Evolutionary conservation across 2,888 invertebrate species (phyloP), one percentile per base, ranked within the genome.

Genomic region (Calliopum simillimum): DNA sequence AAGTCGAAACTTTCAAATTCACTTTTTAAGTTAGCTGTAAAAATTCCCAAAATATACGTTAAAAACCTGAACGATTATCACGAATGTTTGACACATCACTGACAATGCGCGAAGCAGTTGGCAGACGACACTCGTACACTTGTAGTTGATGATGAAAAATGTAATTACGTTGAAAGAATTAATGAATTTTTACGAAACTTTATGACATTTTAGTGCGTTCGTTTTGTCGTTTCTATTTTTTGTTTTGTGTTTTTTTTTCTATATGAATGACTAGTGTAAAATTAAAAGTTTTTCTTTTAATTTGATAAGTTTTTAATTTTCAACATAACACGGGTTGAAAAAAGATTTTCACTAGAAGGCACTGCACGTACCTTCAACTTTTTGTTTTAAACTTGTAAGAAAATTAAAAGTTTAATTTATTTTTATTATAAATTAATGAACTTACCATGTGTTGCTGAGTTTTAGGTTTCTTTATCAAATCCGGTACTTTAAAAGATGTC

Each of bases 391-490:
- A 5, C 2, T 33, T 33, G 2, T 8, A 33, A 33, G 8, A 33
- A 33, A 33, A 2, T 33, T 33, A 33, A 33, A 33, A 33, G 8
- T 33, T 33, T 4, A 3, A 23, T 53, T 53, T 16, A 16, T 53
- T 53, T 11, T 65, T 61, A 2, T 51, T 3, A 16, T 21, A 11
- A 4, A 49, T 6, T 5, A 16, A 51, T 12, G 8, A 13, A 89
- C 94, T 92, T 84, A 97, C 97, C 97, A 97, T 97, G 91, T 97
- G 96, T 82, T 94, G 91, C 53, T 94, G 92, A 81, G 91, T 95
- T 84, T 95, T 93, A 41, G 97, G 97, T 87, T 96, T 96, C 79
- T 94, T 90, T 84, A 93, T 89, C 75, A 92, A 88, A 85, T 92
- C 91, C 72, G 92, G 92, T 80, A 95, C 93, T 87, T 93, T 94